Evolutionary conservation across 2,797 vertebrate species (phyloP), one percentile per base, ranked within the genome.

Genomic region (Apodemus agrarius): DNA sequence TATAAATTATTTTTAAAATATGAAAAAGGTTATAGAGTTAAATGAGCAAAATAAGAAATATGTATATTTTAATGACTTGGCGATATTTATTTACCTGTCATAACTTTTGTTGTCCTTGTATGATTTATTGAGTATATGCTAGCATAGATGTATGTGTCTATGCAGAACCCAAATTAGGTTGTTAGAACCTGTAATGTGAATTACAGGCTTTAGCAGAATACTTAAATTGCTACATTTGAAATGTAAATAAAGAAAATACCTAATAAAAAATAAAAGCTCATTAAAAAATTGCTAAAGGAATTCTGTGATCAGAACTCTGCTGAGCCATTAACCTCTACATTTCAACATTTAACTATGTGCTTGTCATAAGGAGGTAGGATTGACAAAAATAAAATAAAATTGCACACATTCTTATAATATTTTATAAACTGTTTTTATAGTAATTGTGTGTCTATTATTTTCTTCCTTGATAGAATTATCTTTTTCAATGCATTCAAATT

Each of bases 401-500:
- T 54, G 1, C 11, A 46, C 69, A 76, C 2, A 49, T 79, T 75
- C 1, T 83, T 82, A 61, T n/a, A 80, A n/a, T 67, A n/a, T 59
- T 89, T 92, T 74, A 46, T 78, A 59, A 89, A 65, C 26, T 92
- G 49, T 52, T 67, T 52, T 87, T 84, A 26, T 19, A 19, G 1
- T 37, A 89, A 72, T 80, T 59, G 43, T 72, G 31, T 37, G 16
- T 74, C 14, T 40, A 8, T 84, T 88, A 4, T 93, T 89, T 92
- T 40, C 13, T 65, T 94, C 65, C 9, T 76, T 86, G 29, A 21
- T 74, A 31, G 0, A 87, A n/a, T 1, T 59, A 2, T 61, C 65
- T 87, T 95, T 75, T 90, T 29, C 93, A 93, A 72, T 80, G 75
- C 57, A 63, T 26, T 43, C 52, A 31, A 61, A n/a, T 52, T 72